Evolutionary conservation across 2,113 vertebrate genomes (phyloP), one percentile per base, ranked within the genome.

Genomic region (Mustela nigripes): DNA sequence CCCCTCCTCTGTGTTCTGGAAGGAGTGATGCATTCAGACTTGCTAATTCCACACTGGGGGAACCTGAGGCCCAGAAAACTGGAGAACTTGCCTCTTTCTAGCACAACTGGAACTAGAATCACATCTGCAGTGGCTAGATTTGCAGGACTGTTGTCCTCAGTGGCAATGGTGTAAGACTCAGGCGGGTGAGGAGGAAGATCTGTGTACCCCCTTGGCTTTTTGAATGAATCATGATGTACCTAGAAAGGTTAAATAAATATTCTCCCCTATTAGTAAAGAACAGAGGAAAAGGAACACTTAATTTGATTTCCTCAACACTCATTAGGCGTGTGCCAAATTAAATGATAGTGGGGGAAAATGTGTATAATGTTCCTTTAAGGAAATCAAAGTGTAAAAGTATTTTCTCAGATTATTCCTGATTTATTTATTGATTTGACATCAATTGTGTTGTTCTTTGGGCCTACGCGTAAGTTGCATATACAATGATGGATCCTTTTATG

Each of bases 301-400:
- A 18, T 14, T 89, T 92, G 85, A 86, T 93, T 97, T 90, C 62
- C 19, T 88, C 88, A 93, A 60, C 50, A 95, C n/a, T 85, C n/a
- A 48, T 3, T 74, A 74, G 62, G 48, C 53, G 24, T 80, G n/a
- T 85, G 78, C 50, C 60, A 95, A 76, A 83, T 83, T 79, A 96
- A 88, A 87, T 92, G 36, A 58, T 94, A 65, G 79, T 80, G 33
- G 11, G 42, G 26, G 74, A 7, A 88, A 88, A 90, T 85, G 39
- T 39, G 33, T 78, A 62, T 31, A 62, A 26, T 65, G 8, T 48
- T 85, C 90, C 82, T 81, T 83, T 84, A 87, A 94, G 56, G 56
- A 94, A 97, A 88, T n/a, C 50, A 22, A 94, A 87, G 11, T 60
- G 53, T 78, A 83, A 69, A 90, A 69, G 84, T 56, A 1, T 56